phyloP scores from a whole-genome alignment of 2,797 vertebrate genomes.

The Eospalax fontanierii region DNA sequence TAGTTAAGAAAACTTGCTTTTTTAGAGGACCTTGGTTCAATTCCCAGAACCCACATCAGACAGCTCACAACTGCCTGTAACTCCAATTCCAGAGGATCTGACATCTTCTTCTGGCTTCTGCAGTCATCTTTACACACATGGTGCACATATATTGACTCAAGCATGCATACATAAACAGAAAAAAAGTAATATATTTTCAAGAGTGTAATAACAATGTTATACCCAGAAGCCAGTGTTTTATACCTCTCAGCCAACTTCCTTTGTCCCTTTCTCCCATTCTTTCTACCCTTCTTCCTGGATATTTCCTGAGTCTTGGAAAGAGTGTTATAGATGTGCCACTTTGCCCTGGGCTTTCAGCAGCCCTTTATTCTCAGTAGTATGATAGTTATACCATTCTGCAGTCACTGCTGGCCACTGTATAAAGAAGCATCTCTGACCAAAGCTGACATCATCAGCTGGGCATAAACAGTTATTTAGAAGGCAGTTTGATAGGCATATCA shows the following conservation, averaged over 20 bases:
- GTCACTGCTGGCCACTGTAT: background rate
- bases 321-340: background rate
- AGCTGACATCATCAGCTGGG: too few relatives aligned
- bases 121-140: background rate
- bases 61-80: background rate
- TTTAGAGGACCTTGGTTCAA: background rate
- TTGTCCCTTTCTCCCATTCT: background rate
- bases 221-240: background rate
- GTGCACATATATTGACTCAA: background rate
- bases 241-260: background rate
- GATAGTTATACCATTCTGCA: background rate
- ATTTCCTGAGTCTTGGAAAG: background rate
- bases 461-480: slow-evolving; percentile 3
- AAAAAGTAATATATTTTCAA: too few relatives aligned
- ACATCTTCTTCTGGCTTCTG: background rate
- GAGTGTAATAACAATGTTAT: background rate
- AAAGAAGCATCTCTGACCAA: background rate
- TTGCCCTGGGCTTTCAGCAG: background rate
- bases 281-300: background rate
- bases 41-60: background rate
- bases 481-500: background rate
- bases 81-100: background rate
- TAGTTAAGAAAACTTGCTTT: background rate
- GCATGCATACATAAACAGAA: background rate
- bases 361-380: background rate